Percentiles rank a stretch among this genome's conserved stretches.
These are phyloP conservation scores for Clusia tigrina DNA, from an alignment of 2,888 invertebrate species.

Conservation along the genomic window DNA sequence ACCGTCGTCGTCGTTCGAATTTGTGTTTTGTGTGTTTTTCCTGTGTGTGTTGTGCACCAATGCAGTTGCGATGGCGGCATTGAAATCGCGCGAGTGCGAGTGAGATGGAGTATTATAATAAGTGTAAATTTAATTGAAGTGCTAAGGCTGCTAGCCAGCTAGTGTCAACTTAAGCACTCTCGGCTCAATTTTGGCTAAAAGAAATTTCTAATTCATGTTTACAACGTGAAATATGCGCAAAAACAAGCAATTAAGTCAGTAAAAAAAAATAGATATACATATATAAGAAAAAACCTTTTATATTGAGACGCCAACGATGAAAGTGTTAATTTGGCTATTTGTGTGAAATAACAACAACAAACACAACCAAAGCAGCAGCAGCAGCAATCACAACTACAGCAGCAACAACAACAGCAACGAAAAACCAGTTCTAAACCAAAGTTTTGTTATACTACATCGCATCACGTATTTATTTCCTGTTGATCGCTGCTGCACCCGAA, in stretches of 20 bases:
- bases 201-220: background rate
- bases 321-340: background rate
- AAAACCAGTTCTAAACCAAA: constrained; percentile 11
- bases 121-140: background rate
- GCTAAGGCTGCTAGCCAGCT: constrained; percentile 22
- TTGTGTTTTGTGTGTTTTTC: background rate
- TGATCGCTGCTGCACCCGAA: background rate
- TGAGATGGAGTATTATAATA: background rate
- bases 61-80: constrained; percentile 12
- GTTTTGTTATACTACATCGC: background rate
- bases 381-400: constrained; percentile 32
- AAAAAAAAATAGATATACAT: background rate
- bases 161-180: constrained; percentile 29
- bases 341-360: constrained; percentile 31
- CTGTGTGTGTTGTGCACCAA: constrained; percentile 24
- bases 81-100: constrained; percentile 1
- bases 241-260: background rate
- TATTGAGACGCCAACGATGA: background rate
- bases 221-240: background rate
- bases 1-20: constrained; percentile 19
- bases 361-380: constrained; percentile 32
- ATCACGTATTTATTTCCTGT: background rate
- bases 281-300: background rate
- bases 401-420: constrained; percentile 32
- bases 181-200: constrained; percentile 40